A percentile compares a stretch with the other conserved stretches of the same genome.
phyloP scores from a whole-genome alignment of 2,797 vertebrate genomes.

The Anguilla obscura region DNA sequence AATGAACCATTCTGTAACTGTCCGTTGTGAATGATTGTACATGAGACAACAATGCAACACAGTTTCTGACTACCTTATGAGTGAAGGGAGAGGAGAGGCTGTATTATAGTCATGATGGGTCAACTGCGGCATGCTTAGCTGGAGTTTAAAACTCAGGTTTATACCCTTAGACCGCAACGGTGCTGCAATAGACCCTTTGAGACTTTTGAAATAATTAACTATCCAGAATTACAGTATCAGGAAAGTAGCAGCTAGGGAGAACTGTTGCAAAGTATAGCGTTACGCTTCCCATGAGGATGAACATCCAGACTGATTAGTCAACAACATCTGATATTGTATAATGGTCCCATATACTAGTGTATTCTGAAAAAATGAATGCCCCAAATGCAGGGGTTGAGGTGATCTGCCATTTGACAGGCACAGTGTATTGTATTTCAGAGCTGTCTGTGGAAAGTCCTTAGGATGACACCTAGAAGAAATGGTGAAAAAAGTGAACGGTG shows the following conservation, averaged over 20 bases:
- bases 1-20: background rate
- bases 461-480: constrained; percentile 1
- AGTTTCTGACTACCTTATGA: background rate
- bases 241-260: background rate
- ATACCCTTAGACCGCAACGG: background rate
- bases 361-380: constrained; percentile 13
- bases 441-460: background rate
- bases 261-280: background rate
- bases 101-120: background rate
- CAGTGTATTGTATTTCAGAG: background rate
- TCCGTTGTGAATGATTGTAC: background rate
- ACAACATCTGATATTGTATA: constrained; percentile 2
- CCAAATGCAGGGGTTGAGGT: background rate
- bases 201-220: background rate
- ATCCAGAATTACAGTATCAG: background rate
- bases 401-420: background rate
- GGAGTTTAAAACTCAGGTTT: background rate
- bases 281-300: background rate
- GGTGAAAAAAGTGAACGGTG: background rate
- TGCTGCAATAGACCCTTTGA: background rate
- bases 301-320: background rate
- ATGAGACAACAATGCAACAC: background rate
- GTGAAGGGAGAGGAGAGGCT: background rate
- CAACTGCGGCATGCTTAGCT: too few species aligned
- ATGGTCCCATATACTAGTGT: background rate